Conservation (phyloP, 1,140 invertebrate genomes). For the Acromyrmex echinatior region DNA sequence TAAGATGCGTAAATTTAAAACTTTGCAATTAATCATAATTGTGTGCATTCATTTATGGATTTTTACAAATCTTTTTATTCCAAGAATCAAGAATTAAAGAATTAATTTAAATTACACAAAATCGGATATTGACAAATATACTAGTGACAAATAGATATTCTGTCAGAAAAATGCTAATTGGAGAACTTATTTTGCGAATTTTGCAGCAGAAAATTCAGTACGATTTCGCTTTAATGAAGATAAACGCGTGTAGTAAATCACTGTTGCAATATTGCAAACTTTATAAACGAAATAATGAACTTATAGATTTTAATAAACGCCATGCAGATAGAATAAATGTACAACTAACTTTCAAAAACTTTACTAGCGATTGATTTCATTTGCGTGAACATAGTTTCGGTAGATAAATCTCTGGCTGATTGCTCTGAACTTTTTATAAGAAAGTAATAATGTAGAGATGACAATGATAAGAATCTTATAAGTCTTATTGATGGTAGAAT, state of each 20-base stretch:
- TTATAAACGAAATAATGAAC: slow-evolving; percentile 32
- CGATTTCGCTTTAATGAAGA: slow-evolving; percentile 40
- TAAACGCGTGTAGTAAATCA: slow-evolving; percentile 42
- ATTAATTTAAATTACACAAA: background rate
- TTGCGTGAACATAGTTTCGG: too few species aligned
- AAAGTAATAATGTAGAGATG: too few species aligned
- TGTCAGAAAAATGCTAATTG: slow-evolving; percentile 14
- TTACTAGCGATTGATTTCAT: background rate
- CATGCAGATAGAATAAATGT: background rate
- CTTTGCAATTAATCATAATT: background rate
- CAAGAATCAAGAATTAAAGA: background rate
- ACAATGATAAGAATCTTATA: too few species aligned
- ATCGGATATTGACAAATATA: background rate
- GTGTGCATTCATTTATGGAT: background rate
- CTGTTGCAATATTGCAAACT: background rate
- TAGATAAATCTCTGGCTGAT: too few species aligned
- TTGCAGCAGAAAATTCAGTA: slow-evolving; percentile 15
- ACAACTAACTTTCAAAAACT: background rate
- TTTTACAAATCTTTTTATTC: background rate
- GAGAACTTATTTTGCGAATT: background rate
- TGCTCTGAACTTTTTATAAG: too few species aligned
- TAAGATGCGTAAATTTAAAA: background rate
- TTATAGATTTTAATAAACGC: slow-evolving; percentile 4
- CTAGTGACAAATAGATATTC: background rate
- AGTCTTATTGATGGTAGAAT: too few species aligned